These are phyloP conservation scores for Sicus ferrugineus DNA, from an alignment of 2,888 invertebrate species.

Conservation along the genomic window DNA sequence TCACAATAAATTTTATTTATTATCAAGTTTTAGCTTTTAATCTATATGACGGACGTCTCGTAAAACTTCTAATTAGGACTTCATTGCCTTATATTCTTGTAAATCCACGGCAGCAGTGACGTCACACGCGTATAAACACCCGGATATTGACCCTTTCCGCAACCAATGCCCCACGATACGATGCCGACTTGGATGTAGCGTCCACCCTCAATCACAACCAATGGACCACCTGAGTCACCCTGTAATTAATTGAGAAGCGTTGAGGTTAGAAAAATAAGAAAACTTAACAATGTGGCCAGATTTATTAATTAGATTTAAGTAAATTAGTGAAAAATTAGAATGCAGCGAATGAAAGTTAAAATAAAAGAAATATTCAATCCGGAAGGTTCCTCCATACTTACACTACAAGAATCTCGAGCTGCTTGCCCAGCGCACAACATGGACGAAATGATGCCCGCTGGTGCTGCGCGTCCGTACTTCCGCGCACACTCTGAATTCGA, in stretches of 20 bases:
- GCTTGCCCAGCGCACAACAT: conserved; percentile 89
- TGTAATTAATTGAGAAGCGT: conserved; percentile 54
- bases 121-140: conserved; percentile 89
- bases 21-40: not conserved
- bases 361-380: not conserved
- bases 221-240: conserved; percentile 90
- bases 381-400: conserved; percentile 67
- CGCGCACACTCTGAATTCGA: conserved; percentile 77
- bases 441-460: conserved; percentile 87
- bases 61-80: conserved; percentile 28
- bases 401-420: conserved; percentile 87
- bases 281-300: not conserved
- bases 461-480: conserved; percentile 84
- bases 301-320: not conserved
- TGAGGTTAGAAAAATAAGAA: not conserved
- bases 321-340: not conserved
- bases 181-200: conserved; percentile 86
- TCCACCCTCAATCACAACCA: conserved; percentile 79
- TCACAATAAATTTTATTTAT: conserved; percentile 28
- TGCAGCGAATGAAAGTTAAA: not conserved
- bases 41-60: not conserved
- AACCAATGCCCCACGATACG: conserved; percentile 92
- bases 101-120: conserved; percentile 84
- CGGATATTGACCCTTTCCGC: conserved; percentile 90
- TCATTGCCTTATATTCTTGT: conserved; percentile 74